Conservation (phyloP, 2,797 vertebrate species). For the Gymnocypris eckloni region DNA sequence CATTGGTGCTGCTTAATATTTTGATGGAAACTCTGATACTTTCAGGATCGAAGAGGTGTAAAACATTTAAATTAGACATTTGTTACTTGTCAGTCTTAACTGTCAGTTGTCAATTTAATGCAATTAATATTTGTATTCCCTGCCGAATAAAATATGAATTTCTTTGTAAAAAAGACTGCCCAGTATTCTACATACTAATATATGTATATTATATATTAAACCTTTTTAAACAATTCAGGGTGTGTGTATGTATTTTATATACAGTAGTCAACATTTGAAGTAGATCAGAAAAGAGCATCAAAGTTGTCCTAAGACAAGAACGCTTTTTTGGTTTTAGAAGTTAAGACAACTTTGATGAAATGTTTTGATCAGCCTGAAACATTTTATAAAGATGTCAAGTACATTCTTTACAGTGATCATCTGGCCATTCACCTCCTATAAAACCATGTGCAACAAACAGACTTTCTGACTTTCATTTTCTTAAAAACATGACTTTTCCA, state of each 20-base stretch:
- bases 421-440: neutral
- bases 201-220: neutral
- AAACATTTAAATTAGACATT: neutral
- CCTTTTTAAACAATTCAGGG: neutral
- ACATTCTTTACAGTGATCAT: neutral
- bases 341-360: neutral
- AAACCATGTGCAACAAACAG: neutral
- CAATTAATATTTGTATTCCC: neutral
- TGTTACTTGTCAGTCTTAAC: neutral
- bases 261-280: neutral
- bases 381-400: neutral
- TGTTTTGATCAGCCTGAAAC: neutral
- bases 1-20: neutral
- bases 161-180: too few relatives aligned
- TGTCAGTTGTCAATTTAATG: neutral
- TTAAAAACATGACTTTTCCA: slow-evolving; percentile 1
- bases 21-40: neutral
- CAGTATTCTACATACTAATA: neutral
- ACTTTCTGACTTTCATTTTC: slow-evolving; percentile 30
- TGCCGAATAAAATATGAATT: neutral
- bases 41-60: neutral
- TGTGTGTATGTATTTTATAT: neutral
- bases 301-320: neutral
- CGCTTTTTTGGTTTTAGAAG: neutral
- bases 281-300: neutral